Conservation (phyloP, 2,113 vertebrate species). For the Alligator sinensis region DNA sequence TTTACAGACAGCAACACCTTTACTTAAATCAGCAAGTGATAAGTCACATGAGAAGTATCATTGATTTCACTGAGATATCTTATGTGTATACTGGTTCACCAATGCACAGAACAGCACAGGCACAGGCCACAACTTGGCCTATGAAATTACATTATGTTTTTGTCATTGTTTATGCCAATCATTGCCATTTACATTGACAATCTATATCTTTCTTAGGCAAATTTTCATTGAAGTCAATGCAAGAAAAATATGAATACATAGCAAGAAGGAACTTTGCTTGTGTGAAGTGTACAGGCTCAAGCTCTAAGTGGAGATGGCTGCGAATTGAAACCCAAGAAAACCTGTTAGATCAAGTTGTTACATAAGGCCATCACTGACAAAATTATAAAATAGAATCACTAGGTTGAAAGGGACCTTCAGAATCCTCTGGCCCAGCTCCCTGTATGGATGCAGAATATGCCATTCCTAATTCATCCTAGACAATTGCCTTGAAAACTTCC, state of each 20-base stretch:
- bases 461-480: too few relatives aligned
- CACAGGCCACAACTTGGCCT: not conserved
- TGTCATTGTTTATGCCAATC: too few relatives aligned
- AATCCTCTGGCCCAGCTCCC: too few relatives aligned
- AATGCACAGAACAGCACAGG: not conserved
- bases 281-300: not conserved
- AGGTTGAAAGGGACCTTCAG: too few relatives aligned
- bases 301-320: not conserved
- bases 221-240: not conserved
- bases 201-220: not conserved
- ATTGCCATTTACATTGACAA: not conserved
- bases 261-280: not conserved
- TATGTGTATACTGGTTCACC: not conserved
- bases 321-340: not conserved
- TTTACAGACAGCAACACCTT: not conserved
- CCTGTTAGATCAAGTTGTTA: not conserved
- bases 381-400: not conserved
- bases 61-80: not conserved
- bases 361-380: not conserved
- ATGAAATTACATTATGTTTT: not conserved
- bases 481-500: too few relatives aligned
- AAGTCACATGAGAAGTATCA: not conserved
- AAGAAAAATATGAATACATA: not conserved
- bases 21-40: not conserved
- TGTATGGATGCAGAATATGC: too few relatives aligned